A percentile compares a stretch with the other conserved stretches of the same genome.
phyloP scores from a whole-genome alignment of 2,888 invertebrate genomes.

The Aphidoletes aphidimyza region DNA sequence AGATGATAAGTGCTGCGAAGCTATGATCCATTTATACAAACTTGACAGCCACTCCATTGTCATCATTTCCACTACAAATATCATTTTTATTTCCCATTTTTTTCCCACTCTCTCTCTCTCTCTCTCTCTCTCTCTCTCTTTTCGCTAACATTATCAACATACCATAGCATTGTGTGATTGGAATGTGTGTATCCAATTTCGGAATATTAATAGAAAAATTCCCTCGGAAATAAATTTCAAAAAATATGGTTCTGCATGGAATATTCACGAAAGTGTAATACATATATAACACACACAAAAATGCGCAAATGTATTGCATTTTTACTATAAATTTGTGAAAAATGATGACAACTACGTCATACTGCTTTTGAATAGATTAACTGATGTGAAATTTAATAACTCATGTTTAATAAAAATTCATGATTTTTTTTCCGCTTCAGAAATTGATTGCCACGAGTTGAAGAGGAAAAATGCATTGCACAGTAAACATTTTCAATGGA shows the following conservation, averaged over 20 bases:
- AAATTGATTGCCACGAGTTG: background rate
- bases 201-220: background rate
- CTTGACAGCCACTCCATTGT: constrained; percentile 4
- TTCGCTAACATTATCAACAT: background rate
- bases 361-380: background rate
- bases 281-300: background rate
- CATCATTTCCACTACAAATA: background rate
- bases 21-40: constrained; percentile 6
- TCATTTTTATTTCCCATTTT: background rate
- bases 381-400: background rate
- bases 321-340: background rate
- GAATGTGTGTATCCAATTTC: background rate
- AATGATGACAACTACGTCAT: background rate
- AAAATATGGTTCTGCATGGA: background rate
- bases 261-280: background rate
- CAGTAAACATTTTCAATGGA: too few relatives aligned
- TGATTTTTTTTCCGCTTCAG: too few relatives aligned
- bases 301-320: background rate
- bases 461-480: too few relatives aligned
- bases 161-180: background rate
- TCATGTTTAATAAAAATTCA: background rate
- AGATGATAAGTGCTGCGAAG: background rate
- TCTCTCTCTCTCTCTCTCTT: background rate
- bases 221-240: background rate
- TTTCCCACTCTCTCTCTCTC: too few relatives aligned